Evolutionary conservation across 2,888 invertebrate species (phyloP).

Genomic region (Lasioglossum figueresi): DNA sequence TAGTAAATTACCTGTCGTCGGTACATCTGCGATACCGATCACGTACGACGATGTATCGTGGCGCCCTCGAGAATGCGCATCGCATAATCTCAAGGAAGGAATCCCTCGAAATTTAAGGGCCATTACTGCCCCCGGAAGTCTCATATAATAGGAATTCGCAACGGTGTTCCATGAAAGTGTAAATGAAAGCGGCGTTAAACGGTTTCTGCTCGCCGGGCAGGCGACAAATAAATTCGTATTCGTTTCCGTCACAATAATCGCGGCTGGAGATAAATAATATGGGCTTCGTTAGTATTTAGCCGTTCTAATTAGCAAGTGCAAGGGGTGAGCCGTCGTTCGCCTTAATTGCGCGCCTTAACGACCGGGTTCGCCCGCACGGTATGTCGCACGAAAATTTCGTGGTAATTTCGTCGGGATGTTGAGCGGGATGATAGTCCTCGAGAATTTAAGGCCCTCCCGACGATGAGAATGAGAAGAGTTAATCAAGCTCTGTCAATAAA

Average conservation of each 20-base stretch:
- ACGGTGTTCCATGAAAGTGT: background rate
- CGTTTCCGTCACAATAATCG: slow-evolving; percentile 19
- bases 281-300: slow-evolving; percentile 55
- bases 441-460: slow-evolving; percentile 34
- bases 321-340: slow-evolving; percentile 33
- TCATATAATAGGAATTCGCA: background rate
- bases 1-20: slow-evolving; percentile 40
- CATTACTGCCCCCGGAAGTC: background rate
- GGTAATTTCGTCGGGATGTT: slow-evolving; percentile 52
- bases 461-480: slow-evolving; percentile 28
- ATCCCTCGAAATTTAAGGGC: background rate
- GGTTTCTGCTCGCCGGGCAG: background rate
- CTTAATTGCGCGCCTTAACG: slow-evolving; percentile 58
- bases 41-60: slow-evolving; percentile 21
- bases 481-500: slow-evolving; percentile 55
- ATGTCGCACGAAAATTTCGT: slow-evolving; percentile 53
- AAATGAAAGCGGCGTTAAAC: background rate
- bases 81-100: too few relatives aligned
- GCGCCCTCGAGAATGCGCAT: slow-evolving; percentile 29
- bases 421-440: slow-evolving; percentile 37
- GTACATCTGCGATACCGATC: slow-evolving; percentile 50
- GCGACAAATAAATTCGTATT: slow-evolving; percentile 12
- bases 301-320: slow-evolving; percentile 43
- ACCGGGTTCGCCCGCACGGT: slow-evolving; percentile 39
- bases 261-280: slow-evolving; percentile 34